Base-by-base conservation (phyloP, 2,888 invertebrate species). In the Dioctria rufipes region DNA sequence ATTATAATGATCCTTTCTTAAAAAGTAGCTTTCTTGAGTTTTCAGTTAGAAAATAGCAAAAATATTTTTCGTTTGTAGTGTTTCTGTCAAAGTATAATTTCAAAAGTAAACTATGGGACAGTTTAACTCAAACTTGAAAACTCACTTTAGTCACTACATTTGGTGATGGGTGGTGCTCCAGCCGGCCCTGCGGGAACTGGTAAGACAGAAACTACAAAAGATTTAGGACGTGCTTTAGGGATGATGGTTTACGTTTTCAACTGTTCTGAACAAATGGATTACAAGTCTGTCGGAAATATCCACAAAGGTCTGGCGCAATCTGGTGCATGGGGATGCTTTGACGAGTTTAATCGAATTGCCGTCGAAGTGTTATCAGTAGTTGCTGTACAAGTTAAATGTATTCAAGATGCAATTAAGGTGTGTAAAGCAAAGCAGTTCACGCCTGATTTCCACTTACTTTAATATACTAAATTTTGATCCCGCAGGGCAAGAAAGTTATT, bases 191-290 rank as follows among this genome's bases (percentile, higher is more conserved):
- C 87, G 9, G 88, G 88, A 40, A 88, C 88, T 11, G 98, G 98
- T 0, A 98, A 98, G 90, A 98, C 98, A 0, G 98, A 98, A 90
- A 98, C 98, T 0, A 98, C 98, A 0, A 98, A 98, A 89, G 98
- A 98, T 91, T 91, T 98, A 84, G 98, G 98, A 2, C 92, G 96
- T 86, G 97, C 97, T 9, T 91, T 98, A 3, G 98, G 98, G 60
- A 95, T 98, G 87, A 97, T 98, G 97, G 98, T 98, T 5, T 98
- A 98, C 86, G 98, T 98, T n/a, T 97, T 97, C 90, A 98, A 98
- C 88, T 98, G 97, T 88, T 97, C 97, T 0, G 97, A 98, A 88
- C 97, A 98, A 91, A 97, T 98, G 97, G 98, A 98, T 89, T 98
- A 97, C 90, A 96, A 96, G 89, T 97, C 97, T 2, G 95, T 96